Evolutionary conservation across 1,140 invertebrate genomes (phyloP).

Genomic region (Campoletis sonorensis): DNA sequence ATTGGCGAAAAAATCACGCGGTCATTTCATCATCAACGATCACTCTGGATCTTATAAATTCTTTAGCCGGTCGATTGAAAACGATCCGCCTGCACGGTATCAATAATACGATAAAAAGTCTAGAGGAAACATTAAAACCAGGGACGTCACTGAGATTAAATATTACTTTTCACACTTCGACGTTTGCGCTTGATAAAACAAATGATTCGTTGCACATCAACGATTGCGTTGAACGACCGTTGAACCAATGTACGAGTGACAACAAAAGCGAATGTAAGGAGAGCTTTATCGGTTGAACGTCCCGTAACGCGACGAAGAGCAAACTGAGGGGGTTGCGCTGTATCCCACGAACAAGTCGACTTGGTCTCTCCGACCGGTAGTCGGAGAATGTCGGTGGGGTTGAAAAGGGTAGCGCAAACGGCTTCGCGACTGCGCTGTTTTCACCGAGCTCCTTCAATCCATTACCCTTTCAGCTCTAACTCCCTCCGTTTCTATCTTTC

Average conservation of each 20-base stretch:
- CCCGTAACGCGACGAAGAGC: conserved; percentile 36
- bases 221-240: background rate
- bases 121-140: too few species aligned
- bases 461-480: conserved; percentile 52
- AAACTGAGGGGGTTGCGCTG: conserved; percentile 35
- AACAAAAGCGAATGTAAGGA: background rate
- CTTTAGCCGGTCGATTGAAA: too few species aligned
- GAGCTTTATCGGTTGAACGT: conserved; percentile 4
- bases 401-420: conserved; percentile 53
- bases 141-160: too few species aligned
- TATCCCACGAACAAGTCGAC: conserved; percentile 36
- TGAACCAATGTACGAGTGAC: background rate
- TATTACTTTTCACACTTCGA: too few species aligned
- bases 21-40: background rate
- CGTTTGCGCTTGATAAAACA: too few species aligned
- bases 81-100: too few species aligned
- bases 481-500: conserved; percentile 11
- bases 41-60: background rate
- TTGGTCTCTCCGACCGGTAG: conserved; percentile 21
- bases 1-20: background rate
- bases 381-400: conserved; percentile 37
- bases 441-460: conserved; percentile 60
- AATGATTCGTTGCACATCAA: too few species aligned
- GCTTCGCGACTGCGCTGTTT: conserved; percentile 66
- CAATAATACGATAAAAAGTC: too few species aligned